A percentile compares a stretch with the other conserved stretches of the same genome.
phyloP scores from a whole-genome alignment of 2,797 vertebrate species.

The Pangasius mekongensis region DNA sequence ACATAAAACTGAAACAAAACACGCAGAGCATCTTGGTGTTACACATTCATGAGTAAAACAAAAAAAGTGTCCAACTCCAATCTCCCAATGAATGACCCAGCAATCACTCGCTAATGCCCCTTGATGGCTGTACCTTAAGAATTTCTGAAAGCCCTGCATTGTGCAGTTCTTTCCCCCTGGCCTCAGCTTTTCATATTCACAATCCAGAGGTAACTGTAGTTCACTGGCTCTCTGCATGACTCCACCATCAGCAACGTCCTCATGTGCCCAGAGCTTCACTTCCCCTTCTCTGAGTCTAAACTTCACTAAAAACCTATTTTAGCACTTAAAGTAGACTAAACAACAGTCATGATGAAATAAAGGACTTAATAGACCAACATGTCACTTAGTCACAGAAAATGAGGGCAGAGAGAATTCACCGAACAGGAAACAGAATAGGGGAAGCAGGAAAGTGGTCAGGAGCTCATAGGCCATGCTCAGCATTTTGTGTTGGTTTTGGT shows the following conservation, averaged over 20 bases:
- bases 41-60: constrained; percentile 38
- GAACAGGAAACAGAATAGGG: constrained; percentile 10
- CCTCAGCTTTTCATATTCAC: constrained; percentile 41
- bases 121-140: constrained; percentile 7
- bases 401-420: background rate
- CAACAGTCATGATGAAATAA: constrained; percentile 9
- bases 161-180: constrained; percentile 6
- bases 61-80: background rate
- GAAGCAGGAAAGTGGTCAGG: background rate
- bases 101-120: background rate
- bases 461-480: background rate
- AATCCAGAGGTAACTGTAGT: constrained; percentile 63
- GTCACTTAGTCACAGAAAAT: background rate
- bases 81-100: constrained; percentile 7
- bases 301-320: constrained; percentile 23
- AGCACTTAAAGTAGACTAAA: constrained; percentile 35
- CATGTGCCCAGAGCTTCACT: constrained; percentile 47
- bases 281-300: constrained; percentile 51
- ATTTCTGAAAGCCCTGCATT: background rate
- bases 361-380: constrained; percentile 21
- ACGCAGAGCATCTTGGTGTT: background rate
- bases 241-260: constrained; percentile 34
- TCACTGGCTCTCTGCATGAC: constrained; percentile 55
- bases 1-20: background rate
- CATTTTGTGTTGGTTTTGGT: background rate